Conservation (phyloP, 1,140 invertebrate species). For the Drosophila nigromelanica region DNA sequence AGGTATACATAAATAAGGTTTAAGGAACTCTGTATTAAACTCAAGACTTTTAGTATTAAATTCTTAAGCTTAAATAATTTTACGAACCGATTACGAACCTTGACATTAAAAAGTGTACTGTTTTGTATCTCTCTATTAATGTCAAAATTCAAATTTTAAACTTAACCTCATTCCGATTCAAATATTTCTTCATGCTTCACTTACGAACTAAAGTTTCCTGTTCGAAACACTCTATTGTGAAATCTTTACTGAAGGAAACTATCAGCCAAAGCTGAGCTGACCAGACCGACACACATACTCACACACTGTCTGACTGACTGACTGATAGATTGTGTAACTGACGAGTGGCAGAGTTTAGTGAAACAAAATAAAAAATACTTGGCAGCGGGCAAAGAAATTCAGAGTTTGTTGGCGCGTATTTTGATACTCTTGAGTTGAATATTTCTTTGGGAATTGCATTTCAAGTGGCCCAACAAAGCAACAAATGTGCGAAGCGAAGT, state of each 20-base stretch:
- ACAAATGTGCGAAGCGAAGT: conserved; percentile 37
- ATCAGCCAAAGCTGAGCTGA: neutral
- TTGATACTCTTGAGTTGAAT: conserved; percentile 61
- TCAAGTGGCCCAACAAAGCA: conserved; percentile 40
- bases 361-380: conserved; percentile 28
- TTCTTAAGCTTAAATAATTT: too few relatives aligned
- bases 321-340: conserved; percentile 15
- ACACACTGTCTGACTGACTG: conserved; percentile 8
- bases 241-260: neutral
- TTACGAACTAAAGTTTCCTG: neutral
- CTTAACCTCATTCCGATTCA: neutral
- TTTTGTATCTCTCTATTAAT: too few relatives aligned
- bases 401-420: conserved; percentile 32
- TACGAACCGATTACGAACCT: too few relatives aligned
- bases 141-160: too few relatives aligned
- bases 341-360: conserved; percentile 8
- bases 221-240: neutral
- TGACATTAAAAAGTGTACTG: too few relatives aligned
- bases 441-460: conserved; percentile 69
- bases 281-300: neutral
- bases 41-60: too few relatives aligned
- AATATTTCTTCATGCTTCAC: neutral
- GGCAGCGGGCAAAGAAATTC: conserved; percentile 5
- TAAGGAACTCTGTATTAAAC: too few relatives aligned
- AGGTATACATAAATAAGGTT: neutral